Evolutionary conservation across 2,113 vertebrate species (phyloP), one percentile per base, ranked within the genome.

Genomic region (Ploceus nigricollis): DNA sequence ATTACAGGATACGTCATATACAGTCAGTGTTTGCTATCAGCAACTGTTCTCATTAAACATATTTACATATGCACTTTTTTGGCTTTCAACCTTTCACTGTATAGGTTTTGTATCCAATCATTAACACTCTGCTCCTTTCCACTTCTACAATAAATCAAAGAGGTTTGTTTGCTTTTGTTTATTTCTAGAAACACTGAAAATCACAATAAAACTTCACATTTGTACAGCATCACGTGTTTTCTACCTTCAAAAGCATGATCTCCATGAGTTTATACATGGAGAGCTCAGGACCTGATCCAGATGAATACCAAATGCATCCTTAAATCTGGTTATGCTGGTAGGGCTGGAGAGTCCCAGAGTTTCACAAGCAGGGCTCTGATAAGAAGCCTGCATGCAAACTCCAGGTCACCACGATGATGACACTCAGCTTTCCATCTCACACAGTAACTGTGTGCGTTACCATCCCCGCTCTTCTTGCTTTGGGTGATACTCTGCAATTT

Each of bases 11-110:
- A 83, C 83, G 47, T 68, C 69, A 83, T 13, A 66, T 24, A 64
- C 86, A 68, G 71, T 58, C 90, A 83, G 66, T 70, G 72, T 68
- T 93, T 90, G 92, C 82, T 33, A 33, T 87, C 37, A 84, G 71
- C 58, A 69, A 63, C 37, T 63, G 47, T 63, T 58, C 37, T 82
- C 85, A 85, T 80, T 80, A 86, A 93, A 90, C 28, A 30, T 45
- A 71, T 69, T 54, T 58, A 83, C 64, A 42, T 5, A 69, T 11
- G n/a, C 13, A 44, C 31, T 16, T n/a, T 70, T 54, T 77, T 50
- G 37, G 48, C 53, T 87, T 75, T 53, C 70, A 86, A 68, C 31
- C 25, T 89, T 81, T 35, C 64, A 68, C 53, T 27, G 15, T 70
- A 44, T 18, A 13, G 9, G 24, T 85, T 93, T 80, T 75, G 20